phyloP scores from a whole-genome alignment of 1,140 invertebrate species.

The Drosophila grimshawi region DNA sequence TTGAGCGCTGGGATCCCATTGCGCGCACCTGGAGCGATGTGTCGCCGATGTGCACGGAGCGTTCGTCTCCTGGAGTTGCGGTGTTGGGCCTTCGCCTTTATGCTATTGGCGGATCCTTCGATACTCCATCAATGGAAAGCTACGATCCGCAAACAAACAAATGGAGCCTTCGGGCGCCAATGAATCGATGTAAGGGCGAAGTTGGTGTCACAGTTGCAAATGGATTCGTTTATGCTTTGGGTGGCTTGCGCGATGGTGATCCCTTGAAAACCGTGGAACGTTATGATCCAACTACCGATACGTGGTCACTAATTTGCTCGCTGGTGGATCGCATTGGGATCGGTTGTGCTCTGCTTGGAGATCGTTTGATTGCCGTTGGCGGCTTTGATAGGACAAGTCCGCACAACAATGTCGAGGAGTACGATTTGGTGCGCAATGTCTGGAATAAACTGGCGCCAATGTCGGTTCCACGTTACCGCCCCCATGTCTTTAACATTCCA shows the following conservation, averaged over 20 bases:
- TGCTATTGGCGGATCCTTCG: conserved; percentile 96
- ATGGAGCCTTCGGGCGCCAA: conserved; percentile 94
- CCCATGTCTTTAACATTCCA: conserved; percentile 91
- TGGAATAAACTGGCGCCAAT: conserved; percentile 92
- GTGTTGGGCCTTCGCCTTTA: conserved; percentile 94
- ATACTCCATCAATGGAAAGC: conserved; percentile 95
- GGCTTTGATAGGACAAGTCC: conserved; percentile 99
- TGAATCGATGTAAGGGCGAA: conserved; percentile 94
- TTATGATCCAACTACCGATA: conserved; percentile 91
- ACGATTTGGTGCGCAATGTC: conserved; percentile 94
- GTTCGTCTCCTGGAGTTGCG: conserved; percentile 95
- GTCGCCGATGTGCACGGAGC: conserved; percentile 92
- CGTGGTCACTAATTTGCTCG: conserved; percentile 93
- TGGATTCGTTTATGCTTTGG: conserved; percentile 93
- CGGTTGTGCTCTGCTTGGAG: conserved; percentile 95
- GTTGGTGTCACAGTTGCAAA: conserved; percentile 92
- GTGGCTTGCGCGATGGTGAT: conserved; percentile 94
- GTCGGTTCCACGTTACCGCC: conserved; percentile 92
- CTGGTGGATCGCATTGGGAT: conserved; percentile 94
- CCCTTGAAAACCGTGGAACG: conserved; percentile 96
- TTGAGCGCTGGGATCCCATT: conserved; percentile 95
- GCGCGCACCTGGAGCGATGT: conserved; percentile 94
- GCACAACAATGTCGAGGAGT: conserved; percentile 95
- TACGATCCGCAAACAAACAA: conserved; percentile 96
- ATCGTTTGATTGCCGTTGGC: conserved; percentile 94